phyloP scores from a whole-genome alignment of 2,113 vertebrate species.

The Triplophysa dalaica region DNA sequence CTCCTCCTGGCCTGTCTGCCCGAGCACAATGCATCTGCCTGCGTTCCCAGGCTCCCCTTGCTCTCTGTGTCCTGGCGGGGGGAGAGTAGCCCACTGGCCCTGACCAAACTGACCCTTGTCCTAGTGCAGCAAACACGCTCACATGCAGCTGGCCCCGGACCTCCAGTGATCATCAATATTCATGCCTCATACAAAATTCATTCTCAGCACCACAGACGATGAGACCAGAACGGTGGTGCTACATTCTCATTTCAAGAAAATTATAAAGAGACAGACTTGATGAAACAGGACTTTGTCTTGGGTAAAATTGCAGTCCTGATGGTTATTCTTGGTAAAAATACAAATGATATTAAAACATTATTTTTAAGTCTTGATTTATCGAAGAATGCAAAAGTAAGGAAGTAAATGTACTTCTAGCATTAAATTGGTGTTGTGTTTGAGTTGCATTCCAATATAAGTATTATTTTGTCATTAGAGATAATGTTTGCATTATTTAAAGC shows the following conservation, averaged over 20 bases:
- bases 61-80: slow-evolving; percentile 33
- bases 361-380: not conserved
- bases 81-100: slow-evolving; percentile 42
- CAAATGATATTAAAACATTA: not conserved
- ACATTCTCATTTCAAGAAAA: slow-evolving; percentile 14
- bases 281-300: not conserved
- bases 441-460: not conserved
- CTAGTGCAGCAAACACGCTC: slow-evolving; percentile 42
- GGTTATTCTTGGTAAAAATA: not conserved
- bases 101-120: slow-evolving; percentile 56
- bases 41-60: slow-evolving; percentile 54
- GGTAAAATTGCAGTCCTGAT: not conserved
- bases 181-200: slow-evolving; percentile 43
- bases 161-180: slow-evolving; percentile 48
- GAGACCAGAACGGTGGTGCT: not conserved
- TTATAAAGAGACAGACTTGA: not conserved
- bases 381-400: not conserved
- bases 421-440: not conserved
- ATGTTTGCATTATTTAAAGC: not conserved
- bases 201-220: slow-evolving; percentile 17
- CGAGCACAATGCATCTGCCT: slow-evolving; percentile 51
- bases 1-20: slow-evolving; percentile 53
- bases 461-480: not conserved
- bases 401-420: not conserved
- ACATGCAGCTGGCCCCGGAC: slow-evolving; percentile 26